Evolutionary conservation across 2,797 vertebrate species (phyloP), one percentile per base, ranked within the genome.

Genomic region (Aulostomus chinensis): DNA sequence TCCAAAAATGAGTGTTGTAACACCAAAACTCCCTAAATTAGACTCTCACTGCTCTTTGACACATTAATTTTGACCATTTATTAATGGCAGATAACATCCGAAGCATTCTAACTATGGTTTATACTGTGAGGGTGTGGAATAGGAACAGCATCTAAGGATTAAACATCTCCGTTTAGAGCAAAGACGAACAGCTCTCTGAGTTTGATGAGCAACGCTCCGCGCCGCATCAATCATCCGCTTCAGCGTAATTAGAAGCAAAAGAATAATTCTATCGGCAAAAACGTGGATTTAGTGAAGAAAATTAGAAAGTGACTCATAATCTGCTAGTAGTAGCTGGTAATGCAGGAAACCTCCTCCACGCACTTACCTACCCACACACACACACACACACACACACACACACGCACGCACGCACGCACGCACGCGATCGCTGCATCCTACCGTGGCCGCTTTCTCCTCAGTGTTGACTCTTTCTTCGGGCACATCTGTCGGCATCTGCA

Each of bases 401-500:
- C 12, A 46, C 17, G 25, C 21, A 13, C 29, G 35, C 45, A 37
- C 26, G 38, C 17, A 35, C 37, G 35, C 48, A 25, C 21, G 16
- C 15, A 39, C 39, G 7, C 9, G 15, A 7, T 15, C 15, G 16
- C 18, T 17, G 1, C 2, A 50, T 9, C 61, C 51, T 81, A 87
- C 85, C 87, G 76, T 77, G 17, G 46, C 29, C 48, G 49, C 55
- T 24, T 36, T 80, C 59, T 84, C 76, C 68, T 86, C 78, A 57
- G 3, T 43, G 60, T 29, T 62, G 78, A 80, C 68, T 31, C 64
- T 77, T 64, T 86, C 79, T 73, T 76, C 68, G 42, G 79, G 86
- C 80, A 76, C 88, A 89, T 89, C 85, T 85, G 84, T 88, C 84
- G 58, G 82, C 83, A 86, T 88, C 87, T 89, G 83, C 80, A 73